Conservation (phyloP, 2,888 invertebrate species). For the Myopa tessellatipennis region DNA sequence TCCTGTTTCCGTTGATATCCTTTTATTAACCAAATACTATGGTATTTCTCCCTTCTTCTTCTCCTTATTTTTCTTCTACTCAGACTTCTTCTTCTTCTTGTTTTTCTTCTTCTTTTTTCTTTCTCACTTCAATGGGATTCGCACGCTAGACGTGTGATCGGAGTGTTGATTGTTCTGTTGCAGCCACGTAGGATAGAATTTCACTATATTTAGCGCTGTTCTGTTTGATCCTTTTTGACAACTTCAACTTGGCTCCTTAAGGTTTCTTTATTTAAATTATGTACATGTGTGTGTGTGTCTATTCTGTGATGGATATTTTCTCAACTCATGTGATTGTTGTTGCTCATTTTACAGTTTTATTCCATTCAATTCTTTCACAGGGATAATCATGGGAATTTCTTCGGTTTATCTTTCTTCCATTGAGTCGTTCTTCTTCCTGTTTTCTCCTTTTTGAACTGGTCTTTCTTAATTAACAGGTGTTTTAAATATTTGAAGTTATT, state of each 20-base stretch:
- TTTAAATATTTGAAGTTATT: background rate
- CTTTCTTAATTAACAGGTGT: slow-evolving; percentile 34
- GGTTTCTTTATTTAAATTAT: background rate
- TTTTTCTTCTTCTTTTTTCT: background rate
- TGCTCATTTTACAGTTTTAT: slow-evolving; percentile 26
- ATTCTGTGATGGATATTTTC: background rate
- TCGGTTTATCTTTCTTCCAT: background rate
- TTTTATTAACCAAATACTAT: slow-evolving; percentile 4
- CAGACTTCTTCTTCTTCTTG: too few relatives aligned
- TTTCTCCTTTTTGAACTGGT: background rate
- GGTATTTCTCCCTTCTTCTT: background rate
- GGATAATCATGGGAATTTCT: slow-evolving; percentile 29
- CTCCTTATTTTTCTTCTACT: background rate
- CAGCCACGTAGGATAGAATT: slow-evolving; percentile 16
- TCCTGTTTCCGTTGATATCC: slow-evolving; percentile 3
- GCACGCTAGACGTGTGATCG: slow-evolving; percentile 50
- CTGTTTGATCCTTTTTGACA: slow-evolving; percentile 2
- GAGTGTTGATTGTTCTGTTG: slow-evolving; percentile 35
- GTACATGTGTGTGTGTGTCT: background rate
- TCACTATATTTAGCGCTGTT: slow-evolving; percentile 32
- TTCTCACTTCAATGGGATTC: slow-evolving; percentile 34
- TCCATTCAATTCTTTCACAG: background rate
- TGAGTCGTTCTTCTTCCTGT: too few relatives aligned
- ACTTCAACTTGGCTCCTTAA: background rate
- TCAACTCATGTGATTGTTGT: background rate